These are phyloP conservation scores for Nycticorax nycticorax DNA, from an alignment of 2,113 vertebrate species.

Conservation along the genomic window DNA sequence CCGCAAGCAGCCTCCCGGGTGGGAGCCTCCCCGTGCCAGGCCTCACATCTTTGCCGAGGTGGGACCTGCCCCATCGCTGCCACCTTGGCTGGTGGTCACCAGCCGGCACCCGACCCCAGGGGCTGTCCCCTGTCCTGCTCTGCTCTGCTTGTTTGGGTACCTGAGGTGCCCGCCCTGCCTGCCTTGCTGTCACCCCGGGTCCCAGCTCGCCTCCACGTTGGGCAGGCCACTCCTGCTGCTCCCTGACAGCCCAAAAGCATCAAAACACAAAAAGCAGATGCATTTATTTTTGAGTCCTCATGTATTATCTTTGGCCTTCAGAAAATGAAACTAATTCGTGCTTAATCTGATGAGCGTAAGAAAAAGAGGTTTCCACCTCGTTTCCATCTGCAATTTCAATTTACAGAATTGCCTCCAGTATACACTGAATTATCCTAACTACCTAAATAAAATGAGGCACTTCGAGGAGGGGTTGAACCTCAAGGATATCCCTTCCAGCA, in stretches of 20 bases:
- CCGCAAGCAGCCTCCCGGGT: neutral
- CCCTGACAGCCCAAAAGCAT: neutral
- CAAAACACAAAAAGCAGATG: neutral
- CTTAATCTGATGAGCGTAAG: neutral
- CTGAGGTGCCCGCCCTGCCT: neutral
- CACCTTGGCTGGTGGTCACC: neutral
- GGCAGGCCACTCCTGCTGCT: neutral
- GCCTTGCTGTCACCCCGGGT: neutral
- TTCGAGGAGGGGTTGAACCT: neutral
- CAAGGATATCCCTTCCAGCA: neutral
- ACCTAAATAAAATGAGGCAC: neutral
- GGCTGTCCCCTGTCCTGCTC: rapidly evolving
- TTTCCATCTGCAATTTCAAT: neutral
- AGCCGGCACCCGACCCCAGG: rapidly evolving
- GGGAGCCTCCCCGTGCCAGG: neutral
- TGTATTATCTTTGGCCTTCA: neutral
- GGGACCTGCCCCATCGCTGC: neutral
- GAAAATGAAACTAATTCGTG: neutral
- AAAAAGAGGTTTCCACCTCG: neutral
- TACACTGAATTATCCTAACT: neutral
- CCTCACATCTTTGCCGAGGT: rapidly evolving
- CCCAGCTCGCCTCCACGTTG: rapidly evolving
- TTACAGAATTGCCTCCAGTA: neutral
- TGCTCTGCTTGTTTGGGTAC: rapidly evolving
- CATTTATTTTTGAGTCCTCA: neutral